Base-by-base conservation (phyloP, 2,888 invertebrate species). In the Acronicta aceris region DNA sequence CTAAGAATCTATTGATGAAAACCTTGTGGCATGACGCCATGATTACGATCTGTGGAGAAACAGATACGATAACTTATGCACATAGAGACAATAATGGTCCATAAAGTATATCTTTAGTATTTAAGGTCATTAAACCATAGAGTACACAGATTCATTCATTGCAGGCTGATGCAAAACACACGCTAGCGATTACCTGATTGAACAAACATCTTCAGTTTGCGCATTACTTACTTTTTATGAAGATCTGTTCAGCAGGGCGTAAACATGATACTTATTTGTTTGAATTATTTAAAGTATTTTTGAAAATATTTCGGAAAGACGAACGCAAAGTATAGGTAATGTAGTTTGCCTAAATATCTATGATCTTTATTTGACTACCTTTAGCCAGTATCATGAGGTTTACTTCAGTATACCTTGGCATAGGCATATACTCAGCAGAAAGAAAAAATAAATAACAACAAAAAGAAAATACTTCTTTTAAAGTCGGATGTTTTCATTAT, bases 71-170 rank as follows among this genome's bases (percentile, higher is more conserved):
- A 45, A 45, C 49, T 45, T 56, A 69, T 36, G 10, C 48, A 54
- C 43, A 40, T 43, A 50, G 13, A 15, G 13, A 46, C 15, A 21
- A 17, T n/a, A 49, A 50, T 61, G 49, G 52, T 68, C 36, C 41
- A 21, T 21, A 41, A n/a, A 56, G 40, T 69, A 69, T 38, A 53
- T 69, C 38, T 38, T 57, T 43, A 13, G 42, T 49, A 57, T 61
- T 61, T 16, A 21, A 71, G 78, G 75, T 75, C 78, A 57, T 65
- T 78, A 71, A 52, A 68, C 65, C 50, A 65, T 55, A 46, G 53
- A 63, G 58, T 65, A 64, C 62, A 62, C 38, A 38, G 50, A 59
- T 70, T 74, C 70, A 70, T 70, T 74, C 56, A 74, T 62, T 40
- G 46, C 51, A 57, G 60, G 41, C 46, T 53, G 38, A 62, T 62